A percentile compares a stretch with the other conserved stretches of the same genome.
These are phyloP conservation scores for Parapristionchus giblindavisi DNA, from an alignment of 2,888 invertebrate species.

Conservation along the genomic window DNA sequence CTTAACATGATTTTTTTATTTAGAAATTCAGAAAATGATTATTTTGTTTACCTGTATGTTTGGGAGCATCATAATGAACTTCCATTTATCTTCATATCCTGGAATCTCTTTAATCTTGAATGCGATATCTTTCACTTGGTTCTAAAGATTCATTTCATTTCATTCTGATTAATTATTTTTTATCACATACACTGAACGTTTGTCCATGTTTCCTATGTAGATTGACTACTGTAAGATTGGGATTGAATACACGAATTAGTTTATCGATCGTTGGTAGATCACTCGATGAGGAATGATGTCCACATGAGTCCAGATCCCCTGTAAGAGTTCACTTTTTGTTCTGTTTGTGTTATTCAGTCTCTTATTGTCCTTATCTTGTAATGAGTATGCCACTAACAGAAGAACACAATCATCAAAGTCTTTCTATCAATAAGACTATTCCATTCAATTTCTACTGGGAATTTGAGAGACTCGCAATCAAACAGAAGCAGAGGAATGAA, in stretches of 20 bases:
- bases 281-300: constrained; percentile 47
- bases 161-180: neutral
- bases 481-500: too few species aligned
- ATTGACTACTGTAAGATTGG: constrained; percentile 47
- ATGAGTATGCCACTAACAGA: too few species aligned
- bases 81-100: constrained; percentile 51
- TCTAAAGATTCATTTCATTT: neutral
- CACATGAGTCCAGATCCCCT: constrained; percentile 55
- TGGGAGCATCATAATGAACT: constrained; percentile 53
- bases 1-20: constrained; percentile 34
- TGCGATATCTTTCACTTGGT: constrained; percentile 40
- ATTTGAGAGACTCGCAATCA: too few species aligned
- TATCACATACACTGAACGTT: constrained; percentile 5
- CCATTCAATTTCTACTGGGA: too few species aligned
- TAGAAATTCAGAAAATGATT: neutral
- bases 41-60: constrained; percentile 46
- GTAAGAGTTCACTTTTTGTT: too few species aligned
- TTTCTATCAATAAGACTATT: too few species aligned
- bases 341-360: too few species aligned
- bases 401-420: too few species aligned
- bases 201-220: constrained; percentile 19
- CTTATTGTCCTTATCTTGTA: too few species aligned
- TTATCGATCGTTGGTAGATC: constrained; percentile 48
- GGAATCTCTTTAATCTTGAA: constrained; percentile 43
- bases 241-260: constrained; percentile 47